These are phyloP conservation scores for Helleia helle DNA, from an alignment of 2,888 invertebrate genomes.

Conservation along the genomic window DNA sequence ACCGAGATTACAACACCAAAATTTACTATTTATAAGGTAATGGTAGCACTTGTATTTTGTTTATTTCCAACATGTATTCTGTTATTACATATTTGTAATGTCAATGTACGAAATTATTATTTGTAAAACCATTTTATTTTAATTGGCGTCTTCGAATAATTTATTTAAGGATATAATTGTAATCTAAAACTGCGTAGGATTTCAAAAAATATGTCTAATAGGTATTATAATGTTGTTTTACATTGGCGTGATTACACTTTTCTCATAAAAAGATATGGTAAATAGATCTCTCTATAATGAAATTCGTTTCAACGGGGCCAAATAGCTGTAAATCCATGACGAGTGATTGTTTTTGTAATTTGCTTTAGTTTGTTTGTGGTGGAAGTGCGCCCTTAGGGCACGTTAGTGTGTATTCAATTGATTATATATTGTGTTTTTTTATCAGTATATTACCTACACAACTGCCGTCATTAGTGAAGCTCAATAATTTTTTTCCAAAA, in stretches of 20 bases:
- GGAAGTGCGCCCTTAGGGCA: constrained; percentile 12
- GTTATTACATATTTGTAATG: background rate
- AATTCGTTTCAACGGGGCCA: constrained; percentile 63
- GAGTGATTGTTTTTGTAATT: constrained; percentile 42
- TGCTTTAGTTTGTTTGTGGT: constrained; percentile 14
- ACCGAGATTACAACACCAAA: constrained; percentile 65
- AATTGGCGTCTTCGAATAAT: background rate
- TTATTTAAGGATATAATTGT: background rate
- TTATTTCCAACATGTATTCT: background rate
- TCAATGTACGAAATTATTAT: background rate
- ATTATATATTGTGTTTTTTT: background rate
- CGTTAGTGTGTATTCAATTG: background rate
- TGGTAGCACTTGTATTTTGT: constrained; percentile 14
- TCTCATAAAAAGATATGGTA: constrained; percentile 20
- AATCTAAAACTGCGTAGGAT: background rate
- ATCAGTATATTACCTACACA: too few species aligned
- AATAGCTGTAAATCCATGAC: constrained; percentile 68
- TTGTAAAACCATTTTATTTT: background rate
- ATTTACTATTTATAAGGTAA: constrained; percentile 33
- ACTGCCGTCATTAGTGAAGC: too few species aligned
- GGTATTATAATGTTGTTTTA: background rate
- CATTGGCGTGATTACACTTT: background rate
- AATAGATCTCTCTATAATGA: constrained; percentile 45
- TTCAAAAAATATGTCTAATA: background rate
- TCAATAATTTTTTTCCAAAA: too few species aligned